Percentiles rank a stretch among this genome's conserved stretches.
Conservation (phyloP, 1,140 invertebrate species). For the Druon quercuslanigerum region DNA sequence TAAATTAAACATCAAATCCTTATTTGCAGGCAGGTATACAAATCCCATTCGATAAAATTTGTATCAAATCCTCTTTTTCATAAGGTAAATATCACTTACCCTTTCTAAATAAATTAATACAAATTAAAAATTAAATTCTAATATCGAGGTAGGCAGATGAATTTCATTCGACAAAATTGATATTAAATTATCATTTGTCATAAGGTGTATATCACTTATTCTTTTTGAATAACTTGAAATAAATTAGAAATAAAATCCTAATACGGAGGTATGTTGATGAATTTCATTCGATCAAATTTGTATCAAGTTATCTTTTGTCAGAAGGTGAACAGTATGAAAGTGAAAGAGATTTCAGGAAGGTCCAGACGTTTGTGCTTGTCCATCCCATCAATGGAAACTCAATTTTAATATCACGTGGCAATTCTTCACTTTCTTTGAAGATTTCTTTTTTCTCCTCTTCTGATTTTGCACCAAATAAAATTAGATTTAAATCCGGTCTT, state of each 20-base stretch:
- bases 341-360: constrained; percentile 48
- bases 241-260: background rate
- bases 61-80: too few species aligned
- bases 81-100: too few species aligned
- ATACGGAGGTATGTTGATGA: constrained; percentile 22
- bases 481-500: constrained; percentile 50
- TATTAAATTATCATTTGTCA: too few species aligned
- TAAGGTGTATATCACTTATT: too few species aligned
- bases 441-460: constrained; percentile 24
- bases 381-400: constrained; percentile 51
- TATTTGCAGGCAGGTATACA: too few species aligned
- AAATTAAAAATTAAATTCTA: too few species aligned
- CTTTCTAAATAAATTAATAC: too few species aligned
- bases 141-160: too few species aligned
- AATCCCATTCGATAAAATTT: too few species aligned
- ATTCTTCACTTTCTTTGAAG: background rate
- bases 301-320: constrained; percentile 33
- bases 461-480: constrained; percentile 52
- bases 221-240: background rate
- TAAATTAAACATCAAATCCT: too few species aligned
- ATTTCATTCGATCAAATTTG: constrained; percentile 13
- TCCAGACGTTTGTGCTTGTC: constrained; percentile 47
- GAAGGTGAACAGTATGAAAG: constrained; percentile 37
- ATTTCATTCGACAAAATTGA: too few species aligned
- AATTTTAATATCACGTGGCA: constrained; percentile 38